Evolutionary conservation across 2,888 invertebrate species (phyloP).

Genomic region (Chaetogeoica ovagalla): DNA sequence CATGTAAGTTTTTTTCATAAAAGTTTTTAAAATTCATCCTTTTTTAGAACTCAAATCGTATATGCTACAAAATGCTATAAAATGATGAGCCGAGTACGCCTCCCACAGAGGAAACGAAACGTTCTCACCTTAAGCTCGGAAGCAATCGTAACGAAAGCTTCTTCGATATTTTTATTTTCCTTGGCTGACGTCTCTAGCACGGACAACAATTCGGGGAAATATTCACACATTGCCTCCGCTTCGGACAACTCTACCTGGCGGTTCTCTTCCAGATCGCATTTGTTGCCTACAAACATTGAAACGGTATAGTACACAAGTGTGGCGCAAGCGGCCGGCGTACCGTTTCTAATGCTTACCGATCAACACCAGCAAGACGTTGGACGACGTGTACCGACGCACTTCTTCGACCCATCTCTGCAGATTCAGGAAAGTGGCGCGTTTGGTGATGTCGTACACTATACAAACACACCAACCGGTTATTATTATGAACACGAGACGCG

Average conservation of each 20-base stretch:
- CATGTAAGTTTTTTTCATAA: no score
- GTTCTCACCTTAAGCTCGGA: constrained; percentile 77
- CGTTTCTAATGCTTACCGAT: constrained; percentile 68
- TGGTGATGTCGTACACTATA: constrained; percentile 91
- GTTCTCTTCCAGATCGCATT: constrained; percentile 80
- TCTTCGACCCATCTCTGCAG: constrained; percentile 96
- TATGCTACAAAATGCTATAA: no score
- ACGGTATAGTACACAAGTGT: no score
- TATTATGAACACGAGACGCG: no score
- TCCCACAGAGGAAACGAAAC: not conserved
- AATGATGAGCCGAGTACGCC: no score
- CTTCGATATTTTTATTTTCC: constrained; percentile 87
- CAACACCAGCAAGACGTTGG: constrained; percentile 84
- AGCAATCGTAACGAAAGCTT: constrained; percentile 82
- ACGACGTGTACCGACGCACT: constrained; percentile 89
- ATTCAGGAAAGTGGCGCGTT: constrained; percentile 85
- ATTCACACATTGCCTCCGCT: constrained; percentile 83
- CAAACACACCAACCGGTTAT: constrained; percentile 54
- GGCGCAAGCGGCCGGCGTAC: no score
- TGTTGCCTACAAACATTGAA: constrained; percentile 66
- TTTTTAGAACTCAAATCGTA: no score
- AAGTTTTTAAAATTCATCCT: no score
- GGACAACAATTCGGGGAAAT: constrained; percentile 82
- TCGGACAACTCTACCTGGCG: constrained; percentile 84
- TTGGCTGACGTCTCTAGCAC: constrained; percentile 89